A percentile compares a stretch with the other conserved stretches of the same genome.
These are phyloP conservation scores for Martes martes DNA, from an alignment of 2,113 vertebrate species.

Conservation along the genomic window DNA sequence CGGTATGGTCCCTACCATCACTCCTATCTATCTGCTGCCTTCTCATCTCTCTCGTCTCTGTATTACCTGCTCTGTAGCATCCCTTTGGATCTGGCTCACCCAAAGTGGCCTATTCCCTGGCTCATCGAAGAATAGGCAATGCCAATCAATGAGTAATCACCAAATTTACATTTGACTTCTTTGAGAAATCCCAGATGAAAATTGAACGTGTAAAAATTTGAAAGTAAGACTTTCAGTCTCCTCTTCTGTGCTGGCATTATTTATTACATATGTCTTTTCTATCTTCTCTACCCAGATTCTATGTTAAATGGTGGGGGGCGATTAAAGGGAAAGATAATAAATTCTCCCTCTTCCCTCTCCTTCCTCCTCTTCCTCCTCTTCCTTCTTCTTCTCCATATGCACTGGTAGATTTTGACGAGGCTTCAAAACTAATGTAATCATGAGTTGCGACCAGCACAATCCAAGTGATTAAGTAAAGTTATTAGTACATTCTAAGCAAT, in stretches of 20 bases:
- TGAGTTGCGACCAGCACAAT: background rate
- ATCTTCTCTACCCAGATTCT: background rate
- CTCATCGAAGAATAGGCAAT: background rate
- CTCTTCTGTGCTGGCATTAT: background rate
- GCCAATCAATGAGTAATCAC: background rate
- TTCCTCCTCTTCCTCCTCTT: background rate
- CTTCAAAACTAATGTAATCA: background rate
- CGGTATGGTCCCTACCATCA: fast-evolving
- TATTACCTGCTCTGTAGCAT: background rate
- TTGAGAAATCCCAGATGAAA: background rate
- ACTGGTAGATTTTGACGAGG: background rate
- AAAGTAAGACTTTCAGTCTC: background rate
- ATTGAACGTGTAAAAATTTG: background rate
- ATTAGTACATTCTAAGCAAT: background rate
- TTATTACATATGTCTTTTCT: background rate
- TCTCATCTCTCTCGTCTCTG: background rate
- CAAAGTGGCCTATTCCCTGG: background rate
- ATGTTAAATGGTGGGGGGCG: fast-evolving
- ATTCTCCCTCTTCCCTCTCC: background rate
- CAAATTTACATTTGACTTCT: background rate
- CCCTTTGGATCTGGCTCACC: no score
- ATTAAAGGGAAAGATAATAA: background rate
- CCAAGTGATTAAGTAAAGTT: background rate
- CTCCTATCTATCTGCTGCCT: no score
- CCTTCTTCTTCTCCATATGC: background rate